Percentiles rank a stretch among this genome's conserved stretches.
Conservation (phyloP, 2,888 invertebrate genomes). For the Metopia argyrocephala region DNA sequence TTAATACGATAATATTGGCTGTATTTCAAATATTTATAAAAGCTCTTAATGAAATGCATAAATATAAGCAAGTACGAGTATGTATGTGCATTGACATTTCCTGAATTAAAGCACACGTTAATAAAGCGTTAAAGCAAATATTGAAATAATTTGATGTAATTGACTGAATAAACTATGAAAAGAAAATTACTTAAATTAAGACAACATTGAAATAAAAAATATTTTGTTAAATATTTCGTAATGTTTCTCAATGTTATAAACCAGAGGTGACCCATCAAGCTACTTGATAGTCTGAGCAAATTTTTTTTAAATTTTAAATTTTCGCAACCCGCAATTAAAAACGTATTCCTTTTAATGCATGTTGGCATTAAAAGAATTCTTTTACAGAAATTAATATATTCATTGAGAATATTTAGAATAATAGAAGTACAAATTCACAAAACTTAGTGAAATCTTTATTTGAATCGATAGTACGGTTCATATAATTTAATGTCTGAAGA, state of each 20-base stretch:
- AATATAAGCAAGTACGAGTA: no score
- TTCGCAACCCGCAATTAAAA: background rate
- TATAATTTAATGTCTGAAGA: no score
- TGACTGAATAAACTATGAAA: slow-evolving; percentile 2
- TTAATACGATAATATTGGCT: slow-evolving; percentile 56
- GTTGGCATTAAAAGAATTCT: no score
- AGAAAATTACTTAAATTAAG: background rate
- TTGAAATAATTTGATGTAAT: slow-evolving; percentile 15
- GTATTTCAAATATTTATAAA: slow-evolving; percentile 47
- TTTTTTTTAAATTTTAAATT: background rate
- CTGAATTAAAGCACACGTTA: slow-evolving; percentile 21
- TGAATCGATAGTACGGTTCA: no score
- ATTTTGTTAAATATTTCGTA: background rate
- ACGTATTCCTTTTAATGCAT: background rate
- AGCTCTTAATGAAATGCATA: slow-evolving; percentile 40
- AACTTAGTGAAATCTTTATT: no score
- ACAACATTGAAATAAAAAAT: background rate
- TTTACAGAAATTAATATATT: no score
- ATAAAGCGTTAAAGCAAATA: background rate
- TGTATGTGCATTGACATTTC: slow-evolving; percentile 51
- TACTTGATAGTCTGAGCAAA: background rate
- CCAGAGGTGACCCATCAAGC: no score
- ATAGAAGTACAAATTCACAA: no score
- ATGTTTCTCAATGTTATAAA: background rate
- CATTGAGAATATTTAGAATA: no score